Evolutionary conservation across 1,140 invertebrate genomes (phyloP).

Genomic region (Cyclina sinensis): DNA sequence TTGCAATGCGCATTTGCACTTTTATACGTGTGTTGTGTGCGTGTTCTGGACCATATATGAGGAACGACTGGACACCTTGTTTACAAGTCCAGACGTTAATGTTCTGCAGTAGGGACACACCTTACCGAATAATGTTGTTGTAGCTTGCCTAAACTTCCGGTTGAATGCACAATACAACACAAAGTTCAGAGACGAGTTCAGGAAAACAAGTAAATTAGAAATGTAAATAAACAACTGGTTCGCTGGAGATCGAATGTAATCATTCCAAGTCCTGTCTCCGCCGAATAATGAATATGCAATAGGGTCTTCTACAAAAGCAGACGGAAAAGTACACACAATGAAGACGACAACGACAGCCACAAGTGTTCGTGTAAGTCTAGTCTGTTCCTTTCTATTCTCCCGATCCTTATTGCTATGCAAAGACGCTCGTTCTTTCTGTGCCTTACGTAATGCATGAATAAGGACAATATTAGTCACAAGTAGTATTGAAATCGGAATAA

Average conservation of each 20-base stretch:
- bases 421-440: not conserved
- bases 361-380: slow-evolving; percentile 50
- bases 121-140: not conserved
- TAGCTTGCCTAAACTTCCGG: slow-evolving; percentile 38
- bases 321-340: slow-evolving; percentile 40
- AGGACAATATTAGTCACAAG: slow-evolving; percentile 38
- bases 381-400: slow-evolving; percentile 23
- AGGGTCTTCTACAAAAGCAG: slow-evolving; percentile 29
- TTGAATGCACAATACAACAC: slow-evolving; percentile 58
- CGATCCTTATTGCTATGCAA: slow-evolving; percentile 36
- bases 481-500: slow-evolving; percentile 31
- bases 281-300: slow-evolving; percentile 53
- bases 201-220: slow-evolving; percentile 39
- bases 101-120: not conserved
- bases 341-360: slow-evolving; percentile 42
- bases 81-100: not conserved
- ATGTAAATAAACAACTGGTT: slow-evolving; percentile 40
- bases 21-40: not conserved
- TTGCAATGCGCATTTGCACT: no score
- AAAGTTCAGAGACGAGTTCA: slow-evolving; percentile 52
- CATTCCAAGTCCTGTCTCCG: slow-evolving; percentile 17
- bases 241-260: slow-evolving; percentile 18
- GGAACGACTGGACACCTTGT: not conserved
- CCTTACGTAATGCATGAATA: slow-evolving; percentile 18
- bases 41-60: not conserved